phyloP scores from a whole-genome alignment of 1,140 invertebrate genomes.

The Zaprionus inermis region DNA sequence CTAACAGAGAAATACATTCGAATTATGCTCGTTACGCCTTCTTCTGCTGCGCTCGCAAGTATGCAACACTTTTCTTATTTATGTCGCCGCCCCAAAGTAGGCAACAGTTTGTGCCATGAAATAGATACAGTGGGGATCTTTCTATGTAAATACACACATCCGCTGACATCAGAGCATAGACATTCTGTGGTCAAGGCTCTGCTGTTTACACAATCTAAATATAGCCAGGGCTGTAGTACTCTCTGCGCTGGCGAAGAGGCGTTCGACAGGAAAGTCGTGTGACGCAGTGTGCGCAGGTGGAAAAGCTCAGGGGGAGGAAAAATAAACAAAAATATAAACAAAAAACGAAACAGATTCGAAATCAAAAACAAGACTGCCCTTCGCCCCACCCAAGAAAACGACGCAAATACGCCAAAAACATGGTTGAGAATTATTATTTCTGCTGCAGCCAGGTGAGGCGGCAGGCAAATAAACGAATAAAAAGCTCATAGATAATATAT shows the following conservation, averaged over 20 bases:
- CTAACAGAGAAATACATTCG: background rate
- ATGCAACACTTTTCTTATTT: constrained; percentile 12
- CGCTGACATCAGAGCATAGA: constrained; percentile 72
- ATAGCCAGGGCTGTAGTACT: constrained; percentile 34
- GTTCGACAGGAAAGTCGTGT: constrained; percentile 65
- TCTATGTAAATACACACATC: constrained; percentile 42
- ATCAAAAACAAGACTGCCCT: constrained; percentile 14
- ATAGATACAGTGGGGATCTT: constrained; percentile 23
- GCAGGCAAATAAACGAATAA: constrained; percentile 17
- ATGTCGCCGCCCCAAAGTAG: background rate
- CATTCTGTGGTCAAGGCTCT: constrained; percentile 73
- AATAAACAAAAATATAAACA: constrained; percentile 52
- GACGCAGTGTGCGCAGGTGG: constrained; percentile 74
- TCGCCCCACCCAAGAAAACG: constrained; percentile 36
- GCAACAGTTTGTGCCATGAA: constrained; percentile 3
- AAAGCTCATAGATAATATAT: constrained; percentile 22
- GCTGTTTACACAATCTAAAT: constrained; percentile 68
- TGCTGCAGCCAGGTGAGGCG: background rate
- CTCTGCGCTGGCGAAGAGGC: constrained; percentile 5
- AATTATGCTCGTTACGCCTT: background rate
- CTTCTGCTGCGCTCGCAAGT: constrained; percentile 26
- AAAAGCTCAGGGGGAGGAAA: constrained; percentile 44
- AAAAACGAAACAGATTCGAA: background rate
- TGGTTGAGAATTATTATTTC: background rate
- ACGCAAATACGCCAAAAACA: constrained; percentile 61